A percentile compares a stretch with the other conserved stretches of the same genome.
Conservation (phyloP, 1,140 invertebrate genomes). For the Trichonephila clavata region DNA sequence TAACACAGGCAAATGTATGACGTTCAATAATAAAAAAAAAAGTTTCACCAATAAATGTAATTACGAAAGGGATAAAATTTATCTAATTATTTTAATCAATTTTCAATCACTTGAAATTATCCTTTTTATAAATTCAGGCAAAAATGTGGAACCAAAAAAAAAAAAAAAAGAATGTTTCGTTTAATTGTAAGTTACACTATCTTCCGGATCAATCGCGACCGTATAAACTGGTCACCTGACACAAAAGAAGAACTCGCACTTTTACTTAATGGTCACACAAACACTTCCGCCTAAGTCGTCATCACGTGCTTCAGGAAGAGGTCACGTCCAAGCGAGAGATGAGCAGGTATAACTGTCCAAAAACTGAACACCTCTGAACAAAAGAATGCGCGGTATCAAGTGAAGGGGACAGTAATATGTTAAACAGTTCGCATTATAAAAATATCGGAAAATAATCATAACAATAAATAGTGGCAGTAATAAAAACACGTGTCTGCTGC, state of each 20-base stretch:
- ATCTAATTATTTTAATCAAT: too few relatives aligned
- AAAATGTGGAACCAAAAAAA: not conserved
- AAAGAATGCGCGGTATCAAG: not conserved
- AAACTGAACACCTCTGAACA: not conserved
- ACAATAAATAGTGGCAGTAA: not conserved
- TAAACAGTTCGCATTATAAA: not conserved
- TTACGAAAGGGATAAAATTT: too few relatives aligned
- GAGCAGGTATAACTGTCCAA: too few relatives aligned
- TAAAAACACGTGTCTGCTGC: conserved; percentile 17
- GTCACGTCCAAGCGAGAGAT: not conserved
- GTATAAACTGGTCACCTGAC: not conserved
- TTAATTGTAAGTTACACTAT: not conserved
- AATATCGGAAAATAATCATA: not conserved
- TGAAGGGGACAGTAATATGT: not conserved
- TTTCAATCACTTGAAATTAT: too few relatives aligned
- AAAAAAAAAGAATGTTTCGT: not conserved
- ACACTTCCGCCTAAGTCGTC: conserved; percentile 25
- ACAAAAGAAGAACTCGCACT: conserved; percentile 7
- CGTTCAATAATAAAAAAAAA: too few relatives aligned
- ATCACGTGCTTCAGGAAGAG: not conserved
- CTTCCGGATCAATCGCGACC: conserved; percentile 13
- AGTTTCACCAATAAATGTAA: too few relatives aligned
- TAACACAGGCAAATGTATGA: too few relatives aligned
- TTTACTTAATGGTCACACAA: conserved; percentile 19
- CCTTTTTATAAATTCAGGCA: not conserved